A percentile compares a stretch with the other conserved stretches of the same genome.
Conservation (phyloP, 2,888 invertebrate genomes). For the Mythimna lalbum region DNA sequence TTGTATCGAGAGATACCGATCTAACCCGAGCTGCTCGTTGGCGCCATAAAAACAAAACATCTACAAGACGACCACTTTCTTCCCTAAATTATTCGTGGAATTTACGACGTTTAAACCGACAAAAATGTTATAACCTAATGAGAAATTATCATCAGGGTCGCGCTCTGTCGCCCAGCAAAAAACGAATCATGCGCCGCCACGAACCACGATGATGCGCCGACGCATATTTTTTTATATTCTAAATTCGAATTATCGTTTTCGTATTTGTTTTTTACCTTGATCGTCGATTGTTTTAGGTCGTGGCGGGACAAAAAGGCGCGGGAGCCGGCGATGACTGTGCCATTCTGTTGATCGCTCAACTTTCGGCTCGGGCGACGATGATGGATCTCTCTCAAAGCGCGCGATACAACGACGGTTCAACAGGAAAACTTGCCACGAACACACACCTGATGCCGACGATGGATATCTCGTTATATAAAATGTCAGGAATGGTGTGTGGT, state of each 20-base stretch:
- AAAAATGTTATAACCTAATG: slow-evolving; percentile 90
- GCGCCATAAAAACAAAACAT: slow-evolving; percentile 91
- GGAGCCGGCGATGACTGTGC: slow-evolving; percentile 86
- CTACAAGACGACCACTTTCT: slow-evolving; percentile 88
- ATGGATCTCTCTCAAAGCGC: slow-evolving; percentile 67
- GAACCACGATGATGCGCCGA: slow-evolving; percentile 75
- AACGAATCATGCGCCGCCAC: slow-evolving; percentile 79
- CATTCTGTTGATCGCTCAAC: slow-evolving; percentile 74
- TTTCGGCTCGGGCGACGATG: slow-evolving; percentile 60
- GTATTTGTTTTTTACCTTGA: slow-evolving; percentile 79
- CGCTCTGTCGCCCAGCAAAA: slow-evolving; percentile 83
- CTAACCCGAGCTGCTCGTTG: slow-evolving; percentile 88
- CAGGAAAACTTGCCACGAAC: slow-evolving; percentile 65
- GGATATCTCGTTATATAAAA: slow-evolving; percentile 67
- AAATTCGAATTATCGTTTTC: slow-evolving; percentile 84
- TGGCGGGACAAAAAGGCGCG: slow-evolving; percentile 79
- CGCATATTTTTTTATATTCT: slow-evolving; percentile 81
- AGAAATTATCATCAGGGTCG: slow-evolving; percentile 89
- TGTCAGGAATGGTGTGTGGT: slow-evolving; percentile 71
- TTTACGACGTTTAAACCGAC: slow-evolving; percentile 89
- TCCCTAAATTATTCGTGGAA: slow-evolving; percentile 90
- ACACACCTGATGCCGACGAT: slow-evolving; percentile 72
- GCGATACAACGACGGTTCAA: slow-evolving; percentile 74
- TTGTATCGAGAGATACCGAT: slow-evolving; percentile 89
- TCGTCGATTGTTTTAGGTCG: slow-evolving; percentile 86